Base-by-base conservation (phyloP, 2,113 vertebrate species). In the Hippopotamus amphibius region DNA sequence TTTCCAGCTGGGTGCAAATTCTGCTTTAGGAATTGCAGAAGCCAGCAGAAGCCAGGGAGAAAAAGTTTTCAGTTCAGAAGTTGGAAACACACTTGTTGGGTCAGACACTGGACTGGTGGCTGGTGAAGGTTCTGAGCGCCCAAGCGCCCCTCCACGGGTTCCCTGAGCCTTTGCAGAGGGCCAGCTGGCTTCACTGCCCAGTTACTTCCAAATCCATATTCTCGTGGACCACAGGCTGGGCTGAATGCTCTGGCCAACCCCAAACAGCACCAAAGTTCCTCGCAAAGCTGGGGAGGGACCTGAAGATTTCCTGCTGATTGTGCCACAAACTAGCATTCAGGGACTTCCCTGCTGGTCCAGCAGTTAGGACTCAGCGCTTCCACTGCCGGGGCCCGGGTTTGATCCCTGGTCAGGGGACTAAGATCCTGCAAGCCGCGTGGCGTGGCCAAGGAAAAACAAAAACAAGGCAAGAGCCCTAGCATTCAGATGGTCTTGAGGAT, bases 91-190 rank as follows among this genome's bases (percentile, higher is more conserved):
- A 43, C 24, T 43, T 76, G 12, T 13, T 69, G 9, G 72, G 41
- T 53, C 28, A 80, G 79, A 41, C 33, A 28, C 24, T 11, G 71
- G 72, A 15, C 37, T 17, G 22, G 71, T 22, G 59, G 66, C 81
- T 59, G 12, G 46, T 15, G 41, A 59, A 66, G 74, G 81, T 19
- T 37, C 48, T 0, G 0, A 43, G 30, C 21, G 71, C 24, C 50
- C 63, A 41, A 6, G 30, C 63, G 37, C 1, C 5, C 22, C 33
- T 11, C 26, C 2, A 0, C 1, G 9, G 43, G n/a, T 4, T 28
- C 28, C 2, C 43, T n/a, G 41, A 46, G n/a, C 30, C 17, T 79
- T 50, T 66, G 46, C 16, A 6, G 24, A 26, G 6, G 50, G 33
- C 13, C 26, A 8, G 22, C 14, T 28, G 21, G 15, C 68, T 53